Evolutionary conservation across 2,797 vertebrate genomes (phyloP), one percentile per base, ranked within the genome.

Genomic region (Neoniphon sammara): DNA sequence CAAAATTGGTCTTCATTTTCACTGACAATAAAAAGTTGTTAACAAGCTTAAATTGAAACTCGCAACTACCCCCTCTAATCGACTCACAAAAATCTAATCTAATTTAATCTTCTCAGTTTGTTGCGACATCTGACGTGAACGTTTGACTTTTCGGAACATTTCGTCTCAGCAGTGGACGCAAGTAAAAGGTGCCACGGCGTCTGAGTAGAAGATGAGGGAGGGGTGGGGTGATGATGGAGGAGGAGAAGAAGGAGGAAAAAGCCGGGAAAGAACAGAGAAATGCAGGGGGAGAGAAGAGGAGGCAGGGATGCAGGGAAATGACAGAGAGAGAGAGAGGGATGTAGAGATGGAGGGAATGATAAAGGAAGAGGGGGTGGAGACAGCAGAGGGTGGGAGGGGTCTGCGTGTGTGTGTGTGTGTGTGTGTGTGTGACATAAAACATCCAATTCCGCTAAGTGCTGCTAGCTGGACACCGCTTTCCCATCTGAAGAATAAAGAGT

Each of bases 401-500:
- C 0, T 46, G 66, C 31, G 58, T 30, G 23, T 31, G 60, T 25
- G 71, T 54, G 66, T 34, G 54, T 59, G 72, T 27, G 55, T 55
- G 34, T 30, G 66, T 27, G 66, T 44, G 70, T 39, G 73, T 9
- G 52, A 70, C 39, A 47, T 79, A 74, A 84, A 79, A 77, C 73
- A 83, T 81, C 81, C 84, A 91, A 90, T 91, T 87, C 60, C 71
- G 77, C 70, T 91, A 91, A 91, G 90, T 90, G 89, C 85, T 82
- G 47, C 58, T 65, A 20, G 75, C 75, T 57, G 59, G 80, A 82
- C 71, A 58, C 59, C 72, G 73, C 65, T 78, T 72, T 84, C 73
- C 83, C 81, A 71, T 86, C 76, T 74, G 52, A 74, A 62, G 70
- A 54, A 75, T 64, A 73, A 80, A 77, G 68, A 87, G 57, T 25